Base-by-base conservation (phyloP, 2,113 vertebrate genomes). In the Patagioenas fasciata region DNA sequence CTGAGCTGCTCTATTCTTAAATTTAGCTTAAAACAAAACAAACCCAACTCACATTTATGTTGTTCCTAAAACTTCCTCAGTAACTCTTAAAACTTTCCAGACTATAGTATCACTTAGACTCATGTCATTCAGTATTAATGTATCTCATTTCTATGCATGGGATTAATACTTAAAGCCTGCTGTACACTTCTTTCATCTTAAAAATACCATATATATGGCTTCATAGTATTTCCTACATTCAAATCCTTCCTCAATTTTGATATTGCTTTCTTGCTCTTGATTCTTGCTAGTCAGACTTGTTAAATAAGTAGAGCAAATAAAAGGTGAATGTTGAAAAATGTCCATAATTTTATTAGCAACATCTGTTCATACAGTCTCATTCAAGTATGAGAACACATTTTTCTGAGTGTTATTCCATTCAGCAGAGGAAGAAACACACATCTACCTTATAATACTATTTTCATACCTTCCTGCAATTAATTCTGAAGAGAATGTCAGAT, bases 331-430 rank as follows among this genome's bases (percentile, higher is more conserved):
- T 42, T 31, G 6, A 97, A 74, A 93, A 79, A 26, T 62, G 70
- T 58, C 42, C 89, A 95, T 95, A 75, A 95, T 92, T 96, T 93
- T 95, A 95, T 97, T 93, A 95, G 80, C 69, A 96, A 94, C 87
- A 93, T 90, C 58, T 95, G 85, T 80, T 96, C 74, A 95, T 77
- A 91, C 69, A 91, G 61, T 72, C 70, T 61, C 25, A 13, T 81
- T 95, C 58, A 81, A 80, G 32, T 80, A 93, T 91, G 70, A 96
- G 62, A 96, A 85, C 5, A 90, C 50, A n/a, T n/a, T n/a, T n/a
- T 95, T 77, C 80, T 70, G 48, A 93, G 89, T 47, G 79, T 91
- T 66, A 93, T 86, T 96, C 92, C 81, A 65, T 70, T 91, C 56
- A 4, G 74, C 40, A 89, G 62, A 91, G 57, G 29, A 87, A 93